Evolutionary conservation across 2,888 invertebrate genomes (phyloP), one percentile per base, ranked within the genome.

Genomic region (Pandemis cinnamomeana): DNA sequence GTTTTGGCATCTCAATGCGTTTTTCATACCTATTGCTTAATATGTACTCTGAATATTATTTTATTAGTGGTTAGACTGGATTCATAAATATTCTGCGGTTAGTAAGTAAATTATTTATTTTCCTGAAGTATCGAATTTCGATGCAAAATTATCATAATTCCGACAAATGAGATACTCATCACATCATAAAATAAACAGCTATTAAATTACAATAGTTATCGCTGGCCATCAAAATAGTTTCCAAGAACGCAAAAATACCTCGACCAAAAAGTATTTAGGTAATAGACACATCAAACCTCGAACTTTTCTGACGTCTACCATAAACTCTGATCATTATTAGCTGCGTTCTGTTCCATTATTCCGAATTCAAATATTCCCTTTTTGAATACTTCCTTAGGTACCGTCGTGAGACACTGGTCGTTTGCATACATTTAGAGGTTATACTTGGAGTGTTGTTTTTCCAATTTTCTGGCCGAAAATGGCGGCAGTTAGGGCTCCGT

Each of bases 231-330:
- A 80, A 80, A 82, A 81, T 80, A 82, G 78, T 79, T 77, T 78
- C 78, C 42, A 77, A 77, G 74, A 74, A 74, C 53, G 71, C 70
- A 8, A 74, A 70, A 74, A 74, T 71, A 67, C 77, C 77, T 64
- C 71, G 79, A 86, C 86, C 87, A 79, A 87, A 82, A 86, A 86
- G 85, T 86, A 89, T 88, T 87, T 87, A n/a, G n/a, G n/a, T n/a
- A 86, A 89, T 87, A 88, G 86, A 87, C 87, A 87, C 86, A 86
- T 89, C 87, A 86, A 88, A 86, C 78, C 82, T 78, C 79, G 81
- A 88, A 86, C 83, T 83, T 84, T 76, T 68, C 72, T 74, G 82
- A 77, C 82, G 80, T 79, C 76, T 71, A 79, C 81, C 83, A 86
- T 89, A 87, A 88, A 89, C 83, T 80, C 79, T 77, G 80, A 82